phyloP scores from a whole-genome alignment of 2,113 vertebrate genomes.

The Etia nguti region DNA sequence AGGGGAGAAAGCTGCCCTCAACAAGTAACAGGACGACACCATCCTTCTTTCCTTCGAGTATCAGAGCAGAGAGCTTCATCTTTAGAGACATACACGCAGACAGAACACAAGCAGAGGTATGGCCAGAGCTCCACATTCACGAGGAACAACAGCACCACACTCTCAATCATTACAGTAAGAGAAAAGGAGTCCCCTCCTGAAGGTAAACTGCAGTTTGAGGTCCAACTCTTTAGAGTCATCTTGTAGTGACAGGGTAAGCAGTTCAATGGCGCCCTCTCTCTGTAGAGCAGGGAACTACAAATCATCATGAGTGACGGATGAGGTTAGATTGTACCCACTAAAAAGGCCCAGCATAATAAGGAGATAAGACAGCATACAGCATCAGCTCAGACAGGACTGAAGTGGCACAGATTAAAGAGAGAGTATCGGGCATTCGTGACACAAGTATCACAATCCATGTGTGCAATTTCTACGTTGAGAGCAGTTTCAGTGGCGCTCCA shows the following conservation, averaged over 20 bases:
- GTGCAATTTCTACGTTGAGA: constrained; percentile 48
- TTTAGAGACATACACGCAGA: not conserved
- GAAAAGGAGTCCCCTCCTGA: not conserved
- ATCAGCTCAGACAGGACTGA: constrained; percentile 34
- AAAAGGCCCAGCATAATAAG: not conserved
- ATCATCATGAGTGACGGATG: not conserved
- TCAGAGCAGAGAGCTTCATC: constrained; percentile 5
- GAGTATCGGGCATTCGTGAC: constrained; percentile 14
- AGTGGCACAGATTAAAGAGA: constrained; percentile 37
- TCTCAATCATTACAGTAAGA: constrained; percentile 15
- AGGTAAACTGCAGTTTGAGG: constrained; percentile 23
- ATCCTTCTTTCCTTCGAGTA: constrained; percentile 1
- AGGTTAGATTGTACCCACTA: not conserved
- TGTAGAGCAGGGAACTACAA: constrained; percentile 4
- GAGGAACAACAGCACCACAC: not conserved
- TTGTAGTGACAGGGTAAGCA: constrained; percentile 14
- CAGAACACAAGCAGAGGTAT: constrained; percentile 4
- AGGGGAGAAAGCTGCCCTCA: not conserved
- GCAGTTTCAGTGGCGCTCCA: not conserved
- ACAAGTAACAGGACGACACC: not conserved
- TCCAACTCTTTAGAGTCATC: not conserved
- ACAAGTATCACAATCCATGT: constrained; percentile 42
- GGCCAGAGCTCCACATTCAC: constrained; percentile 19
- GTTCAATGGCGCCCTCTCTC: constrained; percentile 22
- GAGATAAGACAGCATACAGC: constrained; percentile 37